Evolutionary conservation across 2,888 invertebrate species (phyloP).

Genomic region (Globia sparganii): DNA sequence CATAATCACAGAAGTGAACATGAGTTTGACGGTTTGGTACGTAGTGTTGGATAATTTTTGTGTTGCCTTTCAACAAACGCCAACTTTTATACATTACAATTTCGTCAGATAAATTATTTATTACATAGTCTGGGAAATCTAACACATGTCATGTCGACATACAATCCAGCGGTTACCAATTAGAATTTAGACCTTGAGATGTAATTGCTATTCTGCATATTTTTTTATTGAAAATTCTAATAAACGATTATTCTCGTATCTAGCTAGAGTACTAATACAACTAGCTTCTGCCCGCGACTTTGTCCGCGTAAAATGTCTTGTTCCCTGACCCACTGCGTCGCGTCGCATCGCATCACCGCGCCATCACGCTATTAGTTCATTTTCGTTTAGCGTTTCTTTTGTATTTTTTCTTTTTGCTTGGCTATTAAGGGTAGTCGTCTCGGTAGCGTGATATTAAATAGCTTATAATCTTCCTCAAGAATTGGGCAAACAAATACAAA

Average conservation of each 20-base stretch:
- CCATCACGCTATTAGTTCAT: not conserved
- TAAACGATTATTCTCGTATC: not conserved
- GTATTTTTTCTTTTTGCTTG: not conserved
- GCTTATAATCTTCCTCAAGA: not conserved
- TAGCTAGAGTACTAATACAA: not conserved
- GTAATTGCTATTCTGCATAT: conserved; percentile 25
- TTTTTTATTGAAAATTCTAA: not conserved
- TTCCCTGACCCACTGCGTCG: not conserved
- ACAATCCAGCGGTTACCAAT: conserved; percentile 23
- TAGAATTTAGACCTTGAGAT: conserved; percentile 39
- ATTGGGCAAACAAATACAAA: not conserved
- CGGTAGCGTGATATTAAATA: not conserved
- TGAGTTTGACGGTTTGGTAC: not conserved
- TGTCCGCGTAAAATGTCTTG: not conserved
- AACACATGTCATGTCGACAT: conserved; percentile 38
- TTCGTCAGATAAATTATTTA: conserved; percentile 17
- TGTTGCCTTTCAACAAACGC: not conserved
- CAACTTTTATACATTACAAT: conserved; percentile 3
- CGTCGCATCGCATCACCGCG: not conserved
- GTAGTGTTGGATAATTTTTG: not conserved
- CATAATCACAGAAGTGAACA: not conserved
- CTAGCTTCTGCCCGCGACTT: not conserved
- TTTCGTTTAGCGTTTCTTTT: not conserved
- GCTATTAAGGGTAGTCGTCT: not conserved
- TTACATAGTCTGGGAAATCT: conserved; percentile 37